A percentile compares a stretch with the other conserved stretches of the same genome.
phyloP scores from a whole-genome alignment of 2,113 vertebrate species.

The Trogon melanurus region DNA sequence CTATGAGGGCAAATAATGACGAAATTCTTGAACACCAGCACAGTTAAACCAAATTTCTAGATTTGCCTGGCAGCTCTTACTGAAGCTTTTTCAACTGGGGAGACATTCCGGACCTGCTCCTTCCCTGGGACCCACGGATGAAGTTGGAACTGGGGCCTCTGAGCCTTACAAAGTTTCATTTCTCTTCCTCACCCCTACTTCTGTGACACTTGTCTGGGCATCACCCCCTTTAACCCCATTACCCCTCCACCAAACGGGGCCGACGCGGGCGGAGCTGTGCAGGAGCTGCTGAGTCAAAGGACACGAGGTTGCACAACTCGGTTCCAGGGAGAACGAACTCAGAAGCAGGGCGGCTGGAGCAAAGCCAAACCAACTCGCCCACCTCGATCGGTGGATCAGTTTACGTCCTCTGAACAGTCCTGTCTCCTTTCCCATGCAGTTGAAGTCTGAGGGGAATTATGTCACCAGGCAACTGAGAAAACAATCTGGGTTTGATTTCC shows the following conservation, averaged over 20 bases:
- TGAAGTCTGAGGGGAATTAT: neutral
- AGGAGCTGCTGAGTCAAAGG: neutral
- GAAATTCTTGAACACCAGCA: neutral
- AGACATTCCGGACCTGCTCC: neutral
- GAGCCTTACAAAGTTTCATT: neutral
- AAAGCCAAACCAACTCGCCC: neutral
- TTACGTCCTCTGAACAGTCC: neutral
- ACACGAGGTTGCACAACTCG: neutral
- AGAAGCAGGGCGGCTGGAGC: neutral
- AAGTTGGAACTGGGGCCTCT: neutral
- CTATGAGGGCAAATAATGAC: neutral
- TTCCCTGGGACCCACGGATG: neutral
- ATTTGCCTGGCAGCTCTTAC: neutral
- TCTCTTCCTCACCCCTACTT: neutral
- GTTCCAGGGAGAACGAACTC: neutral
- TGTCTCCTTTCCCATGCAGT: neutral
- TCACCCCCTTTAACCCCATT: neutral
- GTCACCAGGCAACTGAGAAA: conserved; percentile 1
- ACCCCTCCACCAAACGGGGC: neutral
- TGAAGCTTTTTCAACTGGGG: neutral
- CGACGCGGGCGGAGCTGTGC: neutral
- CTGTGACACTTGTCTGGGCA: neutral
- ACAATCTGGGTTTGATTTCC: neutral
- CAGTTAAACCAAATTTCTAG: neutral
- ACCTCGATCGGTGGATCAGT: neutral